A percentile compares a stretch with the other conserved stretches of the same genome.
These are phyloP conservation scores for Conopomorpha cramerella DNA, from an alignment of 1,140 invertebrate genomes.

Conservation along the genomic window DNA sequence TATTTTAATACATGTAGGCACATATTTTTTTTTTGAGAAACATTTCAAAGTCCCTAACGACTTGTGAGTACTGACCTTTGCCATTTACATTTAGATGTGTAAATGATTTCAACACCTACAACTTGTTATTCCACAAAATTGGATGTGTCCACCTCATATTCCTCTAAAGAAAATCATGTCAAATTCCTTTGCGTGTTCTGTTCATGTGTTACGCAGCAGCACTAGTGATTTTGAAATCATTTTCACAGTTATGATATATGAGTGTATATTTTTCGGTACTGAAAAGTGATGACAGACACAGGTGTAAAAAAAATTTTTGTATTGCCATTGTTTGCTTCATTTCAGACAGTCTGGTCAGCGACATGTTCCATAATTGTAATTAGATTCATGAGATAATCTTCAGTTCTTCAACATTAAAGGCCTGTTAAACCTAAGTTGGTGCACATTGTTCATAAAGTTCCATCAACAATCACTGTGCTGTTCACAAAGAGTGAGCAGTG, in stretches of 20 bases:
- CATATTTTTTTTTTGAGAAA: too few relatives aligned
- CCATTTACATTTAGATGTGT: conserved; percentile 20
- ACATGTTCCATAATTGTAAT: too few relatives aligned
- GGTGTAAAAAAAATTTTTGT: conserved; percentile 37
- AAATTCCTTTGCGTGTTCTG: too few relatives aligned
- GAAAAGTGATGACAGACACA: conserved; percentile 51
- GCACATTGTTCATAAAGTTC: too few relatives aligned
- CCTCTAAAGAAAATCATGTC: too few relatives aligned
- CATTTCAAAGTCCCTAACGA: conserved; percentile 32
- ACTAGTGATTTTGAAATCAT: conserved; percentile 25
- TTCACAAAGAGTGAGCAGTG: too few relatives aligned
- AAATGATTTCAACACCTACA: conserved; percentile 14
- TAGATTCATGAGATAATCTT: too few relatives aligned
- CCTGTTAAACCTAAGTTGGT: too few relatives aligned
- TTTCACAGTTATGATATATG: conserved; percentile 36
- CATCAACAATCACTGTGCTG: too few relatives aligned
- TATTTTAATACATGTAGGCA: conserved; percentile 57
- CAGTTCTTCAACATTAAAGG: not conserved
- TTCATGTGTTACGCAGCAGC: too few relatives aligned
- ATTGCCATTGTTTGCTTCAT: too few relatives aligned
- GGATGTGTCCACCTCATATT: conserved; percentile 7
- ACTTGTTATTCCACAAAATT: conserved; percentile 11
- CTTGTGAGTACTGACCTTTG: conserved; percentile 54
- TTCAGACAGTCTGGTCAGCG: too few relatives aligned
- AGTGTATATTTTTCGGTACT: conserved; percentile 37